Evolutionary conservation across 2,888 invertebrate genomes (phyloP), one percentile per base, ranked within the genome.

Genomic region (Saturnia pavonia): DNA sequence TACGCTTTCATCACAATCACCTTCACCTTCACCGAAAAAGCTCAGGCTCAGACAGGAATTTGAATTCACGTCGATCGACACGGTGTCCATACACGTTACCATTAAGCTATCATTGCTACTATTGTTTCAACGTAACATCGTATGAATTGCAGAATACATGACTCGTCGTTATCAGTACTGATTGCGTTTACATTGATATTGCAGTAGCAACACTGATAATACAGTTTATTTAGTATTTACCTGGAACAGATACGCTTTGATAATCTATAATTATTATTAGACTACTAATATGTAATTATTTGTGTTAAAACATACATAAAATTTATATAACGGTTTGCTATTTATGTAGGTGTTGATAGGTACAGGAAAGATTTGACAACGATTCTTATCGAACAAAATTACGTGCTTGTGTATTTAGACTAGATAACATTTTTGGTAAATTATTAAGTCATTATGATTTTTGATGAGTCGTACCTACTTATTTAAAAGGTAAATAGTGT

Each of bases 131-230:
- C 25, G 51, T 65, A 51, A 65, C 19, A 45, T 48, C 34, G 16
- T 48, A 48, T 48, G 48, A 60, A 45, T 63, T 48, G 34, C 48
- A 45, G 12, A 63, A 65, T 51, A 1, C 51, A 19, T 68, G 9
- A 69, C 43, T 65, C 14, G 51, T 40, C 9, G 3, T 66, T 65
- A 69, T 69, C 69, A 51, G 40, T 51, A 69, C 65, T 51, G 45
- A 22, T 48, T 65, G 48, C 45, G 60, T 69, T 71, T 75, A 70
- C 51, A 14, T 25, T 75, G 71, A 75, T 69, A 72, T 75, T 75
- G 76, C 75, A 14, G 57, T 60, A 60, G 57, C 27, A 60, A 27
- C 70, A 68, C 57, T 51, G 69, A 69, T 69, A 69, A 69, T 48
- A 51, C 2, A 43, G 22, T 63, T 27, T 42, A 42, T 25, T 57